A percentile compares a stretch with the other conserved stretches of the same genome.
These are phyloP conservation scores for Phyllostomus hastatus DNA, from an alignment of 2,113 vertebrate species.

Conservation along the genomic window DNA sequence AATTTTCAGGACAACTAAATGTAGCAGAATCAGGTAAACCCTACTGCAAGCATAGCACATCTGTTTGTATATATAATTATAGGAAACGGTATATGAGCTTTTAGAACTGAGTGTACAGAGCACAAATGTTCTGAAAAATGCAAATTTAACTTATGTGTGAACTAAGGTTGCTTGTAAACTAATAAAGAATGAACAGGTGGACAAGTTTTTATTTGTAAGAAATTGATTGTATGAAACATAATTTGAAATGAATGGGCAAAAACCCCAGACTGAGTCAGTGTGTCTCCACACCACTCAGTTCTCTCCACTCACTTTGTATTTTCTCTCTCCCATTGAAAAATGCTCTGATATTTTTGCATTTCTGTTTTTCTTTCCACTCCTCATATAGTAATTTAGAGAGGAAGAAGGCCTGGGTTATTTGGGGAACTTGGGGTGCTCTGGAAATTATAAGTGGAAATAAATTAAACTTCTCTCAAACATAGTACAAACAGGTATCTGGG, in stretches of 20 bases:
- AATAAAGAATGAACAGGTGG: background rate
- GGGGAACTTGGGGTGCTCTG: background rate
- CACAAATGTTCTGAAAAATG: background rate
- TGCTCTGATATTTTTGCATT: background rate
- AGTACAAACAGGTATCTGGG: background rate
- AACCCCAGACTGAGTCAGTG: background rate
- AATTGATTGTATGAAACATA: background rate
- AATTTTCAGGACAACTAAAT: constrained; percentile 16
- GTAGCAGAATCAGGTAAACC: background rate
- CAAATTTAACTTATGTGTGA: background rate
- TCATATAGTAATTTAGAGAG: background rate
- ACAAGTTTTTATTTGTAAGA: constrained; percentile 27
- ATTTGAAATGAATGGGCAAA: background rate
- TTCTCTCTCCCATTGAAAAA: background rate
- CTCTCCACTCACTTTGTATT: background rate
- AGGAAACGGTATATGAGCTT: background rate
- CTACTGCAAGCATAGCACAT: background rate
- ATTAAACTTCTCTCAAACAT: background rate
- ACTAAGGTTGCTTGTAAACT: background rate
- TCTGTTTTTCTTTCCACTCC: background rate
- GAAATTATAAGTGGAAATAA: background rate
- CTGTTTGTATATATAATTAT: background rate
- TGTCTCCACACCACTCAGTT: background rate
- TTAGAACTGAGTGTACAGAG: background rate
- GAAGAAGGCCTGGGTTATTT: background rate